A percentile compares a stretch with the other conserved stretches of the same genome.
phyloP scores from a whole-genome alignment of 1,140 invertebrate genomes.

The Zelostemma sp. region DNA sequence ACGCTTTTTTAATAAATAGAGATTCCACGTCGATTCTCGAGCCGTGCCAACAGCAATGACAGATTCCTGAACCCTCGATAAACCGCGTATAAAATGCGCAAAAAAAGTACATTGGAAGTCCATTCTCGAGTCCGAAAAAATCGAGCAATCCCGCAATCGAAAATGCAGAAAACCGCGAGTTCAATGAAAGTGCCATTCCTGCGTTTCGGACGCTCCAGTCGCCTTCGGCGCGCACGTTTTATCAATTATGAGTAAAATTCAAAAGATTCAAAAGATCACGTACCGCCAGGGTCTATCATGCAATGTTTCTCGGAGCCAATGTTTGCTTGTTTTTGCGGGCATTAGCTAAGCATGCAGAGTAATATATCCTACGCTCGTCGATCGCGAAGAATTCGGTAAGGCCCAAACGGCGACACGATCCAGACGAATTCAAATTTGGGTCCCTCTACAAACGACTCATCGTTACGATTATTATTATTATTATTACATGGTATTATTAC shows the following conservation, averaged over 20 bases:
- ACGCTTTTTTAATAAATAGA: conserved; percentile 21
- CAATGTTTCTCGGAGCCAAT: conserved; percentile 37
- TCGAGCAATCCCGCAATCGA: conserved; percentile 14
- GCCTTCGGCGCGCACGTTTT: conserved; percentile 29
- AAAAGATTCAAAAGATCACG: conserved; percentile 55
- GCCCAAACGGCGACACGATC: conserved; percentile 40
- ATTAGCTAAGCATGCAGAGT: conserved; percentile 60
- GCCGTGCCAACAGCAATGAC: too few species aligned
- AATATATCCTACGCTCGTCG: conserved; percentile 49
- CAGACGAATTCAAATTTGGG: conserved; percentile 44
- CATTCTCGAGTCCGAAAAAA: too few species aligned
- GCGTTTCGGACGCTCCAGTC: conserved; percentile 47
- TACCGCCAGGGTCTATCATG: conserved; percentile 42
- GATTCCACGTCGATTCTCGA: too few species aligned
- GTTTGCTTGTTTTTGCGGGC: conserved; percentile 27
- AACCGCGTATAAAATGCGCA: conserved; percentile 30
- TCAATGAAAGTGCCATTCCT: conserved; percentile 28
- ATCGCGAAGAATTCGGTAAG: conserved; percentile 51
- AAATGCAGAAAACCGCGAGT: conserved; percentile 23
- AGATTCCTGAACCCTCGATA: conserved; percentile 43
- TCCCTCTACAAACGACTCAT: conserved; percentile 45
- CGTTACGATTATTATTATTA: conserved; percentile 18
- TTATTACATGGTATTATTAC: too few species aligned
- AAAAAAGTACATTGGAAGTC: too few species aligned
- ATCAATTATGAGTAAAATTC: conserved; percentile 35